These are phyloP conservation scores for Sinella curviseta DNA, from an alignment of 1,140 invertebrate species.

Conservation along the genomic window DNA sequence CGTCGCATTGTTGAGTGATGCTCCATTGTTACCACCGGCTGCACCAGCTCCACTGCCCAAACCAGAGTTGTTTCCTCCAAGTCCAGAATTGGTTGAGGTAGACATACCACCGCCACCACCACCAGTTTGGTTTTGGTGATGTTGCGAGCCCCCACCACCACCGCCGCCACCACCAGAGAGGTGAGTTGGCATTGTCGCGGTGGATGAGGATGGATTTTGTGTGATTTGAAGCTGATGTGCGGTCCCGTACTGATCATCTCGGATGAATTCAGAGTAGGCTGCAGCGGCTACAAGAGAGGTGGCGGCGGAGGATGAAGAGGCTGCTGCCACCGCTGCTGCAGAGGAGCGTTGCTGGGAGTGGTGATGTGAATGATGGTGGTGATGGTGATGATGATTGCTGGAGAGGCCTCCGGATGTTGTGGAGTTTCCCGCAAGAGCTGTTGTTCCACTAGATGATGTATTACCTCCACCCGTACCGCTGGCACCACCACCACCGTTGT, in stretches of 20 bases:
- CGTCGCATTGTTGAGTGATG: conserved; percentile 1
- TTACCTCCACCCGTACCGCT: background rate
- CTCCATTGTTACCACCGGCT: conserved; percentile 1
- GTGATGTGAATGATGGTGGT: conserved; percentile 30
- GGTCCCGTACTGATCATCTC: conserved; percentile 5
- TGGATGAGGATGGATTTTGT: background rate
- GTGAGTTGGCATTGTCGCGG: conserved; percentile 3
- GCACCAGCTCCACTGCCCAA: background rate
- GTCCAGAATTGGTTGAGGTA: conserved; percentile 13
- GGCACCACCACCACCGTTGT: background rate
- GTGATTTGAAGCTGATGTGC: background rate
- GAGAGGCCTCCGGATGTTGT: background rate
- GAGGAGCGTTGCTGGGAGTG: conserved; percentile 1
- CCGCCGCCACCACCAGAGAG: conserved; percentile 10
- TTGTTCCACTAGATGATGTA: conserved; percentile 22
- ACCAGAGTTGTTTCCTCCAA: background rate
- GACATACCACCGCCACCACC: background rate
- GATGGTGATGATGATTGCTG: conserved; percentile 21
- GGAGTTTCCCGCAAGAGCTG: conserved; percentile 23
- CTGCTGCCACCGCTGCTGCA: too few relatives aligned
- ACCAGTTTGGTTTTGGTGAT: conserved; percentile 7
- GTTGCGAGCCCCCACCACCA: background rate
- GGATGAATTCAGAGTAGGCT: conserved; percentile 10
- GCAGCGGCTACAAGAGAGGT: background rate
- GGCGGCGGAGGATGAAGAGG: background rate